phyloP scores from a whole-genome alignment of 2,113 vertebrate genomes.

The Pachyramphus minor region DNA sequence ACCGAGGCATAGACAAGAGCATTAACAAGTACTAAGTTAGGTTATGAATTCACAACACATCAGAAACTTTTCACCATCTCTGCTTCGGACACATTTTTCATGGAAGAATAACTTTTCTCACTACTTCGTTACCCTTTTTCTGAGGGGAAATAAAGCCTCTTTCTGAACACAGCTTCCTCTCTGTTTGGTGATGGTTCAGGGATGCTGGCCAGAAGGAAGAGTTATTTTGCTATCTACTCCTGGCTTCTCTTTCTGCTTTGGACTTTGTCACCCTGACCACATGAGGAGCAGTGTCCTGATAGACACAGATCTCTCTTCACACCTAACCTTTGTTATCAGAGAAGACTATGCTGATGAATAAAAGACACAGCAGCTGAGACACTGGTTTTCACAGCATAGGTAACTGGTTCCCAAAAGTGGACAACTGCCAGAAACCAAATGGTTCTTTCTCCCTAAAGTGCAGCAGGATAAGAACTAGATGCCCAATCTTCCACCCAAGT shows the following conservation, averaged over 20 bases:
- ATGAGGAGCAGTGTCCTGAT: background rate
- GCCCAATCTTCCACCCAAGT: background rate
- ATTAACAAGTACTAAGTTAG: background rate
- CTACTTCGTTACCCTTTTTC: background rate
- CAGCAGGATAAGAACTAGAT: background rate
- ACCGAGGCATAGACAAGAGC: accelerated
- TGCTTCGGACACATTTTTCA: background rate
- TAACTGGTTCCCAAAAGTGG: background rate
- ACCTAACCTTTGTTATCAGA: background rate
- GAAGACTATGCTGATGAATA: background rate
- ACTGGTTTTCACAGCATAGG: background rate
- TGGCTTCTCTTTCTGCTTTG: background rate
- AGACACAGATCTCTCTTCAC: background rate
- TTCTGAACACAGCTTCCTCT: background rate
- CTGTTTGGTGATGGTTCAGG: background rate
- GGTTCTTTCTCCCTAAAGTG: background rate
- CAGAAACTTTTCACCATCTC: background rate
- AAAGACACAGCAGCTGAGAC: background rate
- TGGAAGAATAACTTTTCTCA: background rate
- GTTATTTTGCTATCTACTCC: background rate
- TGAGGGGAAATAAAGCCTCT: background rate
- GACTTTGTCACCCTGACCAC: background rate
- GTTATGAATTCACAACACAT: background rate
- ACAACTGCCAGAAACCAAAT: background rate
- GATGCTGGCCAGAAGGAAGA: background rate